These are phyloP conservation scores for Podocnemis expansa DNA, from an alignment of 2,113 vertebrate species.

Conservation along the genomic window DNA sequence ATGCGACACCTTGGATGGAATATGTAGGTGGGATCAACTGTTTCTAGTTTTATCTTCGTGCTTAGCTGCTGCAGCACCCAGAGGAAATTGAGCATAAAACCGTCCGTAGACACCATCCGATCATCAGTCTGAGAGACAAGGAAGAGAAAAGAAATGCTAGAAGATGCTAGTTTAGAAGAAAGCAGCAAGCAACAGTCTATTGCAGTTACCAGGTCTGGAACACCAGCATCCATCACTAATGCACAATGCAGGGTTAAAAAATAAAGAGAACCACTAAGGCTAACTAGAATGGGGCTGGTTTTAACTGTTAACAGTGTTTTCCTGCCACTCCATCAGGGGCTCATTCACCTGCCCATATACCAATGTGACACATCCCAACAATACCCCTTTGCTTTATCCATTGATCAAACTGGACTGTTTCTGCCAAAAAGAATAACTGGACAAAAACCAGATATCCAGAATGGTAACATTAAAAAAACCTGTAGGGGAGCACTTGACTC, in stretches of 20 bases:
- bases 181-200: not conserved
- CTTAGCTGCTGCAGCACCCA: conserved; percentile 98
- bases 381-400: too few species aligned
- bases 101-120: conserved; percentile 95
- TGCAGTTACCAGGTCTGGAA: not conserved
- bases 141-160: not conserved
- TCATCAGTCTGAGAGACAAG: conserved; percentile 88
- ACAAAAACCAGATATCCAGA: too few species aligned
- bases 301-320: not conserved
- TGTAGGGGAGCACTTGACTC: too few species aligned
- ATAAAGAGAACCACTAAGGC: accelerated
- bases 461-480: too few species aligned
- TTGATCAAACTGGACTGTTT: too few species aligned
- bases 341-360: too few species aligned
- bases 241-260: not conserved
- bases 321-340: not conserved
- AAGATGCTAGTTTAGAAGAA: accelerated
- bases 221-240: too few species aligned
- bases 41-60: conserved; percentile 98
- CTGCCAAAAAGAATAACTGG: too few species aligned
- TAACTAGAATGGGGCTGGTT: not conserved
- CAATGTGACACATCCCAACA: too few species aligned
- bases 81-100: conserved; percentile 98
- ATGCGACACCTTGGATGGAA: conserved; percentile 96
- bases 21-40: conserved; percentile 96